Evolutionary conservation across 2,797 vertebrate genomes (phyloP), one percentile per base, ranked within the genome.

Genomic region (Hippocampus kuda): DNA sequence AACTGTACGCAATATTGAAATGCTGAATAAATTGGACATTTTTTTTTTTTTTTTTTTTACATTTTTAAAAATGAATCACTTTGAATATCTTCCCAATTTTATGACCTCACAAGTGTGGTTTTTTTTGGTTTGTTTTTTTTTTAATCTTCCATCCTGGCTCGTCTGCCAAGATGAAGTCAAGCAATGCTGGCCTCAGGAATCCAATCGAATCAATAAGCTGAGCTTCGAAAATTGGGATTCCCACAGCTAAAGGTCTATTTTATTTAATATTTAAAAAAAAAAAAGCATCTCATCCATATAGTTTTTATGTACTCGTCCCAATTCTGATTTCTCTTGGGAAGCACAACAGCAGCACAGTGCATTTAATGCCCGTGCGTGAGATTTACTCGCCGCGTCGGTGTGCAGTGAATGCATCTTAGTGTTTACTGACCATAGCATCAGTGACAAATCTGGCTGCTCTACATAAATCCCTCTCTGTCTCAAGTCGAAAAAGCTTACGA

Each of bases 381-480:
- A 63, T 63, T 63, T 44, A 63, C 22, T 63, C 10, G 34, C 2
- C 9, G 27, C 57, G 11, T 60, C 30, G 15, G 57, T 60, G 57
- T 1, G n/a, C 53, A 1, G 10, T 54, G 20, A 54, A 54, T 30
- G 27, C 57, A 60, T 60, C 27, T 16, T 60, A 13, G 15, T 9
- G 57, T 60, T 60, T 42, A 42, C 38, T 63, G 61, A 71, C 54
- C 68, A 20, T 63, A 44, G 41, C 72, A 16, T 73, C 69, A 18
- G 66, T 42, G 42, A 65, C 68, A 67, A 70, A 77, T 54, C 59
- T 15, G 1, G 26, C 69, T 73, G 66, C 51, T 62, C 18, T n/a
- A 68, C 70, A 71, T 24, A 68, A 73, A 71, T n/a, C 57, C 68
- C 60, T 59, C 65, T 67, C 48, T 67, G 2, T 64, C 44, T 68